A percentile compares a stretch with the other conserved stretches of the same genome.
These are phyloP conservation scores for Diadumene lineata DNA, from an alignment of 92 coral and sea anemone species.

Conservation along the genomic window DNA sequence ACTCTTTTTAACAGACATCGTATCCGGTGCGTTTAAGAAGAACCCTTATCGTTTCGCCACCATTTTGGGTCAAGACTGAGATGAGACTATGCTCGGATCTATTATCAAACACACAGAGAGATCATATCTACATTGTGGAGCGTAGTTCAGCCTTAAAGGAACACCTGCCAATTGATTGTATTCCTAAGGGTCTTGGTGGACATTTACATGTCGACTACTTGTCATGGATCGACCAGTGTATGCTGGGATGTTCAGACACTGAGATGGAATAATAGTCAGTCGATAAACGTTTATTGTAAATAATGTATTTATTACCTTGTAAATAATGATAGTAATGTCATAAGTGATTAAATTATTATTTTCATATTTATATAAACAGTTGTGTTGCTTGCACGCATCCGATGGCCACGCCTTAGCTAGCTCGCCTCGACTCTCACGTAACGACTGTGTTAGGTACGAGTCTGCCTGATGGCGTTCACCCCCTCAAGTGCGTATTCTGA, in stretches of 20 bases:
- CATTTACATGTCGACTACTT: not conserved
- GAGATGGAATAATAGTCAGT: too few relatives aligned
- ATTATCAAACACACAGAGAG: not conserved
- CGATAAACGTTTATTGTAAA: too few relatives aligned
- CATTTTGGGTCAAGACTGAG: constrained; percentile 13
- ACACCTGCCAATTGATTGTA: not conserved
- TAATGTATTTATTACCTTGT: too few relatives aligned
- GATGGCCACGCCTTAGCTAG: too few relatives aligned
- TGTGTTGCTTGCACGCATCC: too few relatives aligned
- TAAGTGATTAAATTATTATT: too few relatives aligned
- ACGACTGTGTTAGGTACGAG: too few relatives aligned
- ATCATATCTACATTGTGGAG: constrained; percentile 1
- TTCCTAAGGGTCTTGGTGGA: constrained; percentile 17
- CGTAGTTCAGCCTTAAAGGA: not conserved
- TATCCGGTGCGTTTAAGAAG: constrained; percentile 9
- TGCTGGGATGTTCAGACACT: not conserved
- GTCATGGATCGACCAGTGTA: constrained; percentile 6
- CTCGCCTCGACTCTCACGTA: too few relatives aligned
- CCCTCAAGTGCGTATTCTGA: too few relatives aligned
- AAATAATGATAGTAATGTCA: too few relatives aligned
- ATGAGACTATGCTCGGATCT: not conserved
- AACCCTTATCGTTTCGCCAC: constrained; percentile 18
- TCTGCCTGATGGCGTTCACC: too few relatives aligned
- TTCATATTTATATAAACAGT: too few relatives aligned
- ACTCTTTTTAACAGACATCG: constrained; percentile 4